phyloP scores from a whole-genome alignment of 2,797 vertebrate species.

The Rhabdomys pumilio region DNA sequence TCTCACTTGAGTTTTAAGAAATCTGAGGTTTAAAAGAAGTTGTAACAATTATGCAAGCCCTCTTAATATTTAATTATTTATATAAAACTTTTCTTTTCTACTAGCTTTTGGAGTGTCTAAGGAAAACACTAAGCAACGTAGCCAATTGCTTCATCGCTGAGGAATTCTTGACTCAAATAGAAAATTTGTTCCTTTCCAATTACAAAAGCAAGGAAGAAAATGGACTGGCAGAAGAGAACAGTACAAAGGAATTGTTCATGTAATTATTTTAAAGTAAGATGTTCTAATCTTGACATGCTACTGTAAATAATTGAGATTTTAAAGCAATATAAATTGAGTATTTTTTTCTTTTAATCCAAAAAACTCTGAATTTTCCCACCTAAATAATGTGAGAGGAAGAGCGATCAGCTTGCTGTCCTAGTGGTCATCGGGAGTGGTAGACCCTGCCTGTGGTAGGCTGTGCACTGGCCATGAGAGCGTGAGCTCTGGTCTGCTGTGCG shows the following conservation, averaged over 20 bases:
- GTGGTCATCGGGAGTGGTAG: background rate
- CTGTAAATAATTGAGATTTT: slow-evolving; percentile 36
- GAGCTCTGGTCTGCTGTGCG: background rate
- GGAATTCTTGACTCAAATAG: slow-evolving; percentile 94
- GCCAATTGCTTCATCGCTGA: slow-evolving; percentile 92
- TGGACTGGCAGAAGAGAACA: slow-evolving; percentile 84
- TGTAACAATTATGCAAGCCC: background rate
- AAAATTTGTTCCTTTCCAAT: slow-evolving; percentile 93
- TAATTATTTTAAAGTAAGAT: slow-evolving; percentile 75
- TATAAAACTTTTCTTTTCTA: slow-evolving; percentile 75
- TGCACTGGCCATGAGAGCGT: background rate
- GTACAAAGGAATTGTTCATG: slow-evolving; percentile 71
- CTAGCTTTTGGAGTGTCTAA: slow-evolving; percentile 96
- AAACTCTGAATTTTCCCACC: background rate
- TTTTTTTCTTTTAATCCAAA: slow-evolving; percentile 30
- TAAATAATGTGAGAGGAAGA: background rate
- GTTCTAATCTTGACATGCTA: background rate
- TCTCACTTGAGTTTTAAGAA: slow-evolving; percentile 51
- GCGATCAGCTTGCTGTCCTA: background rate
- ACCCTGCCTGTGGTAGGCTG: background rate
- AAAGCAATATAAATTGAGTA: background rate
- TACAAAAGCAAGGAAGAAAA: slow-evolving; percentile 90
- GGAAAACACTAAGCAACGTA: slow-evolving; percentile 93
- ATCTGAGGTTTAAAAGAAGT: slow-evolving; percentile 35
- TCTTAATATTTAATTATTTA: background rate